phyloP scores from a whole-genome alignment of 2,113 vertebrate genomes.

The Nycticebus coucang region DNA sequence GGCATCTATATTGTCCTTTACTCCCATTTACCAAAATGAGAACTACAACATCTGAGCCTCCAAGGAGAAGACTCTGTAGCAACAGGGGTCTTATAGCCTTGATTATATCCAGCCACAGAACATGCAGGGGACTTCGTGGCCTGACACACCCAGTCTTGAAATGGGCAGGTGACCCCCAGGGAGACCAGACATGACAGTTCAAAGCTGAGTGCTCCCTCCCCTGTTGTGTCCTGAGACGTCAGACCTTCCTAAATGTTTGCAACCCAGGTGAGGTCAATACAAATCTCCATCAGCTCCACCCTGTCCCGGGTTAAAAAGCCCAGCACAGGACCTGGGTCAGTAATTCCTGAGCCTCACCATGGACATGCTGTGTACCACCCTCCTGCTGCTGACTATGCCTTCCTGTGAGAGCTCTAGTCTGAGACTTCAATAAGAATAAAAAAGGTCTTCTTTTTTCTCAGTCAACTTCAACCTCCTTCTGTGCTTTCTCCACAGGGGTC shows the following conservation, averaged over 20 bases:
- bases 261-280: neutral
- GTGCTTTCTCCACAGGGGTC: neutral
- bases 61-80: neutral
- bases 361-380: neutral
- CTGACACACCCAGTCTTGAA: neutral
- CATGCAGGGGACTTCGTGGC: neutral
- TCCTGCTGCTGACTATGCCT: neutral
- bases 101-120: neutral
- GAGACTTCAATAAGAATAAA: neutral
- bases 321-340: neutral
- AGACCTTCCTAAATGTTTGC: neutral
- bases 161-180: neutral
- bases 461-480: neutral
- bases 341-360: too few species aligned
- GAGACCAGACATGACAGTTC: too few species aligned
- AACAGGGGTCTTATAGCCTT: neutral
- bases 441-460: fast-evolving
- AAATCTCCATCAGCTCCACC: neutral
- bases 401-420: neutral
- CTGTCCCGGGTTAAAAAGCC: neutral
- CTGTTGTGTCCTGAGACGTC: neutral
- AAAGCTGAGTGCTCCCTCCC: neutral
- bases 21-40: too few species aligned
- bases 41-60: neutral
- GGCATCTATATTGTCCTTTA: neutral